phyloP scores from a whole-genome alignment of 2,113 vertebrate genomes.

The Amazona guildingii region DNA sequence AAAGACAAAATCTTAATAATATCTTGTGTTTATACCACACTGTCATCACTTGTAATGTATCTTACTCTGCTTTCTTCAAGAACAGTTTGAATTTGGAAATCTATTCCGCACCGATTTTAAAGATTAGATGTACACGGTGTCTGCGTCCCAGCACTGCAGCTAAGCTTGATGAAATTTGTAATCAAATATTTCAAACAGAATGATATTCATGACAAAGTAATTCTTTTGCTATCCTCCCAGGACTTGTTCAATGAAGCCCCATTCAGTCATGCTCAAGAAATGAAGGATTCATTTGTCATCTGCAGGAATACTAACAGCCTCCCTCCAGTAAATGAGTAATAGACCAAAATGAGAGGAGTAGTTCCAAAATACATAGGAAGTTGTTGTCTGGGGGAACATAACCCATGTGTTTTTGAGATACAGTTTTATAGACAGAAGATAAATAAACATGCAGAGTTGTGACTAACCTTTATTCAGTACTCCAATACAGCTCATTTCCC shows the following conservation, averaged over 20 bases:
- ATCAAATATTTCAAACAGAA: slow-evolving; percentile 22
- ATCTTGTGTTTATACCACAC: background rate
- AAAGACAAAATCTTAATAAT: background rate
- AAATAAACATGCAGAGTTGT: slow-evolving; percentile 49
- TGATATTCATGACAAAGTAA: background rate
- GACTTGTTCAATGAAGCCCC: background rate
- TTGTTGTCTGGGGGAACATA: slow-evolving; percentile 17
- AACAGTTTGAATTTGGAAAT: background rate
- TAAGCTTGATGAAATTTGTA: background rate
- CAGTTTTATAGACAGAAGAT: slow-evolving; percentile 1
- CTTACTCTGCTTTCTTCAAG: background rate
- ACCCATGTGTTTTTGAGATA: background rate
- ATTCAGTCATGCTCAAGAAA: slow-evolving; percentile 34
- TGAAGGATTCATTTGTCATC: slow-evolving; percentile 27
- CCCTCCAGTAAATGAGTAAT: slow-evolving; percentile 9
- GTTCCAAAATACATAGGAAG: slow-evolving; percentile 14
- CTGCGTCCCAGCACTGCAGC: background rate
- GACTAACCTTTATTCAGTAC: slow-evolving; percentile 34
- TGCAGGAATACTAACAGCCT: background rate
- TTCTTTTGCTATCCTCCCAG: background rate
- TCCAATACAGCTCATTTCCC: slow-evolving; percentile 22
- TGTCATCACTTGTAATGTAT: background rate
- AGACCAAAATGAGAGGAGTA: background rate
- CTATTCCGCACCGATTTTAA: background rate
- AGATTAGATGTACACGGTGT: background rate